These are phyloP conservation scores for Xenus cinereus DNA, from an alignment of 2,113 vertebrate species.

Conservation along the genomic window DNA sequence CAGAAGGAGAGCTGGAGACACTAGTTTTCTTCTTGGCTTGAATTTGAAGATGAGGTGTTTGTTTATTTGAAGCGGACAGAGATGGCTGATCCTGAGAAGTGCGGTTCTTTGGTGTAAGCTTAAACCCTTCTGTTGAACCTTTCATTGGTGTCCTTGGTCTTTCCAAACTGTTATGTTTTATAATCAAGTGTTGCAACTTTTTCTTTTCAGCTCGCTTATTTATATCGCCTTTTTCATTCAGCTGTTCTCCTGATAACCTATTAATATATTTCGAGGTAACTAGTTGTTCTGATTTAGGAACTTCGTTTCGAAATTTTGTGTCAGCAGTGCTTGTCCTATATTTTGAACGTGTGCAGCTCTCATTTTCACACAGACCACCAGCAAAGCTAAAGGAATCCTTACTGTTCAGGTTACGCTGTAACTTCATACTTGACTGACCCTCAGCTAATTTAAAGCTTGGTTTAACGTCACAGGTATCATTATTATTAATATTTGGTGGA, in stretches of 20 bases:
- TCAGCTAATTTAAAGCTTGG: constrained; percentile 8
- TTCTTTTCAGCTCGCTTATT: constrained; percentile 61
- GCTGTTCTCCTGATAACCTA: constrained; percentile 60
- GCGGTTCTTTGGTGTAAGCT: not conserved
- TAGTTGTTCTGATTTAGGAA: not conserved
- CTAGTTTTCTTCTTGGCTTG: constrained; percentile 14
- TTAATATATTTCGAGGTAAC: constrained; percentile 54
- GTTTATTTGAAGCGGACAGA: not conserved
- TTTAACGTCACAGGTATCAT: not conserved
- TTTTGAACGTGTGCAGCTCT: not conserved
- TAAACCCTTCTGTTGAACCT: not conserved
- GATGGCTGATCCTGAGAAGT: not conserved
- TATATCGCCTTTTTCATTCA: constrained; percentile 56
- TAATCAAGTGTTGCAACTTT: not conserved
- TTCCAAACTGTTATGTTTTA: constrained; percentile 64
- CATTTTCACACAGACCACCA: not conserved
- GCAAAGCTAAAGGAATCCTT: not conserved
- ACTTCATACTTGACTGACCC: not conserved
- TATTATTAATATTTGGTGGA: constrained; percentile 11
- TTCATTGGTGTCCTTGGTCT: constrained; percentile 58
- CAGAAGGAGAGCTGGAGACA: not conserved
- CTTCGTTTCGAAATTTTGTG: not conserved
- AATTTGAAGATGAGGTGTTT: not conserved
- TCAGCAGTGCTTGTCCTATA: not conserved
- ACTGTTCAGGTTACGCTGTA: not conserved